Evolutionary conservation across 2,113 vertebrate genomes (phyloP).

Genomic region (Prolemur simus): DNA sequence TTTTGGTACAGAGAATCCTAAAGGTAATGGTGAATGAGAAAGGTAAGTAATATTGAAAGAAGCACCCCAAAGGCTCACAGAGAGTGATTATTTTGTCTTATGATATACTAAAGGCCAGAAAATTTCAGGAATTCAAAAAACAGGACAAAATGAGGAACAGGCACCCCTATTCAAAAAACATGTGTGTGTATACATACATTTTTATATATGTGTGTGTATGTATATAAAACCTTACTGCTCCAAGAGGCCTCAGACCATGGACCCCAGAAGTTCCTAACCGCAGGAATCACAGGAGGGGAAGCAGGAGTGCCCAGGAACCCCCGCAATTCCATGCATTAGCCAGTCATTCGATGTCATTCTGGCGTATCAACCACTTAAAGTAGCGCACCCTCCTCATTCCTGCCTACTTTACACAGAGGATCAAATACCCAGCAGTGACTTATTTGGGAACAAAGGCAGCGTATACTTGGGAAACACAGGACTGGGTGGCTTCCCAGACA

Average conservation of each 20-base stretch:
- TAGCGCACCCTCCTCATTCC: not conserved
- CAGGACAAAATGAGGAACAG: not conserved
- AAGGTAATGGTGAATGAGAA: not conserved
- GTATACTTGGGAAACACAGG: not conserved
- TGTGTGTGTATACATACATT: no score
- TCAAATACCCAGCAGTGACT: not conserved
- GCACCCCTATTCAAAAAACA: not conserved
- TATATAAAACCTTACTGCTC: not conserved
- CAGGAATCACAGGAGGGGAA: not conserved
- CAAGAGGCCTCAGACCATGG: not conserved
- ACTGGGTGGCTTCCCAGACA: not conserved
- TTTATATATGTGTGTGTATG: not conserved
- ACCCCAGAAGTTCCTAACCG: not conserved
- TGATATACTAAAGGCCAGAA: not conserved
- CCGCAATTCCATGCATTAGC: not conserved
- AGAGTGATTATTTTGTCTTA: not conserved
- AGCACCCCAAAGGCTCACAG: not conserved
- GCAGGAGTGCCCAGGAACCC: not conserved
- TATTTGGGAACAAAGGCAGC: not conserved
- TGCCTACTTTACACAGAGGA: not conserved
- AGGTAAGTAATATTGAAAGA: not conserved
- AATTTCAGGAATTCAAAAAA: not conserved
- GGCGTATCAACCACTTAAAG: not conserved
- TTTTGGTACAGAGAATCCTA: not conserved
- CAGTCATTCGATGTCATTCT: not conserved